phyloP scores from a whole-genome alignment of 2,113 vertebrate genomes.

The Empidonax traillii region DNA sequence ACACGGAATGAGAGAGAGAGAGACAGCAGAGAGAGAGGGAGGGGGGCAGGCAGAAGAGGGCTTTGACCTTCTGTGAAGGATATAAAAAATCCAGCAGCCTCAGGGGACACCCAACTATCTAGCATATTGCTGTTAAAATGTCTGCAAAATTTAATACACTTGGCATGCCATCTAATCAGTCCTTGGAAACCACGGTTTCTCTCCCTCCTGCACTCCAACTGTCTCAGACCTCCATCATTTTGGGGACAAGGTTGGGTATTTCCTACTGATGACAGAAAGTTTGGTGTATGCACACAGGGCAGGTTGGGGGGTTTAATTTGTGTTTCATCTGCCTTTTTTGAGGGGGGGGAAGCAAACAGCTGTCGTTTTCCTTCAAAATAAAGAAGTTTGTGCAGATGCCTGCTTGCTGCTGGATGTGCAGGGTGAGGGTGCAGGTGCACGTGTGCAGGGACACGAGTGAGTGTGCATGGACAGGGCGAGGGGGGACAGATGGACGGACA shows the following conservation, averaged over 20 bases:
- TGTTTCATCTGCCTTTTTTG: background rate
- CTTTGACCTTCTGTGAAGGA: slow-evolving; percentile 97
- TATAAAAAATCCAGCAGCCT: slow-evolving; percentile 93
- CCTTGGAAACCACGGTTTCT: slow-evolving; percentile 77
- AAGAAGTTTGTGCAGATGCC: background rate
- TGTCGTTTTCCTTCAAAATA: background rate
- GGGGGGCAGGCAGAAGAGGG: slow-evolving; percentile 75
- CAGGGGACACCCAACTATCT: slow-evolving; percentile 88
- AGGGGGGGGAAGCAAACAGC: background rate
- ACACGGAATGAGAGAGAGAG: background rate
- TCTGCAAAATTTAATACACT: slow-evolving; percentile 92
- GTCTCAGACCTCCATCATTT: slow-evolving; percentile 25
- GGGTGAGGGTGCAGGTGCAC: background rate
- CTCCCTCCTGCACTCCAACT: slow-evolving; percentile 12
- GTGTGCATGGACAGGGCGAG: background rate
- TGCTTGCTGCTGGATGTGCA: background rate
- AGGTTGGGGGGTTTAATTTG: background rate
- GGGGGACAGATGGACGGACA: background rate
- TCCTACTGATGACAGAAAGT: slow-evolving; percentile 11
- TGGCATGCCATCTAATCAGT: slow-evolving; percentile 86
- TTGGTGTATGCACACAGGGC: background rate
- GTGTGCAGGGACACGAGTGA: fast-evolving
- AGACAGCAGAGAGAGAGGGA: slow-evolving; percentile 24
- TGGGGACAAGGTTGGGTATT: background rate
- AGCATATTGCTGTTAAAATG: slow-evolving; percentile 95